These are phyloP conservation scores for Conger conger DNA, from an alignment of 2,113 vertebrate species.

Conservation along the genomic window DNA sequence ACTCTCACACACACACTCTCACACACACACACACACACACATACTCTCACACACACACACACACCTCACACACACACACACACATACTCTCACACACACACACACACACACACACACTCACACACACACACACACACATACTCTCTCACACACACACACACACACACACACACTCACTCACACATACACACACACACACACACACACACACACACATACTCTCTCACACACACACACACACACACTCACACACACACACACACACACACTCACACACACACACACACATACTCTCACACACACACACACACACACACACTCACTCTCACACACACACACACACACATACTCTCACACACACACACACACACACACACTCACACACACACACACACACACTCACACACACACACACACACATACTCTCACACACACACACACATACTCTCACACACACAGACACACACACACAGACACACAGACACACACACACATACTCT, in stretches of 20 bases:
- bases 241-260: neutral
- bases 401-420: neutral
- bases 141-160: too few species aligned
- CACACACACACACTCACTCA: neutral
- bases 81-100: neutral
- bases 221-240: neutral
- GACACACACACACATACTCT: neutral
- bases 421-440: too few species aligned
- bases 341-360: too few species aligned
- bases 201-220: slow-evolving; percentile 1
- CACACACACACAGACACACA: neutral
- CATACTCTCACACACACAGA: slow-evolving; percentile 5
- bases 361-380: neutral
- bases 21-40: neutral
- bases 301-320: neutral
- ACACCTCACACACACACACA: neutral
- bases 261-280: neutral
- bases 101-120: neutral
- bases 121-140: neutral
- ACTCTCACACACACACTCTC: neutral
- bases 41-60: neutral
- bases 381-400: neutral
- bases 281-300: neutral
- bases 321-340: neutral
- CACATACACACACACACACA: neutral